phyloP scores from a whole-genome alignment of 2,113 vertebrate genomes.

The Dicerorhinus sumatrensis region DNA sequence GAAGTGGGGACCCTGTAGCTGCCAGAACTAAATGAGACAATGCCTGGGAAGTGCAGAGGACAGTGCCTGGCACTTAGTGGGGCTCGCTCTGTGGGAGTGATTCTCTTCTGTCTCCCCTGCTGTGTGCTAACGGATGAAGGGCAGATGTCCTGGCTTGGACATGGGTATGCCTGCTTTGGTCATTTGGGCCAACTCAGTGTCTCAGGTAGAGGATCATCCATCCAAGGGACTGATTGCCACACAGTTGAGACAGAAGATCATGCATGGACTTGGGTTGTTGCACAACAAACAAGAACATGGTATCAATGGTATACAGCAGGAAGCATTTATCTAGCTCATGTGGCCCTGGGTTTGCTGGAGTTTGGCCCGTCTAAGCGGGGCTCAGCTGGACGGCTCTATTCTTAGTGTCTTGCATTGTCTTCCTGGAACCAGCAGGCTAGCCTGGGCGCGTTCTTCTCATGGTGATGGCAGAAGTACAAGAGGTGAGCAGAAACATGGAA shows the following conservation, averaged over 20 bases:
- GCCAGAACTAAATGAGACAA: not conserved
- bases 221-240: not conserved
- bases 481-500: not conserved
- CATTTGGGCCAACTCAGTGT: not conserved
- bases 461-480: not conserved
- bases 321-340: not conserved
- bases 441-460: not conserved
- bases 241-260: not conserved
- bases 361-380: not conserved
- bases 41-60: accelerated
- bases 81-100: not conserved
- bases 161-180: not conserved
- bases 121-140: not conserved
- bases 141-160: not conserved
- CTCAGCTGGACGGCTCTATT: not conserved
- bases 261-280: not conserved
- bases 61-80: not conserved
- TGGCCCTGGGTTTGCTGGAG: not conserved
- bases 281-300: not conserved
- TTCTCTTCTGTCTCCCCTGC: not conserved
- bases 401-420: not conserved
- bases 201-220: not conserved
- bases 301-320: not conserved
- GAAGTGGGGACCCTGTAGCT: not conserved
- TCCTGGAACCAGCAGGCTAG: not conserved